Percentiles rank a stretch among this genome's conserved stretches.
These are phyloP conservation scores for Eilema griseolum DNA, from an alignment of 2,888 invertebrate genomes.

Conservation along the genomic window DNA sequence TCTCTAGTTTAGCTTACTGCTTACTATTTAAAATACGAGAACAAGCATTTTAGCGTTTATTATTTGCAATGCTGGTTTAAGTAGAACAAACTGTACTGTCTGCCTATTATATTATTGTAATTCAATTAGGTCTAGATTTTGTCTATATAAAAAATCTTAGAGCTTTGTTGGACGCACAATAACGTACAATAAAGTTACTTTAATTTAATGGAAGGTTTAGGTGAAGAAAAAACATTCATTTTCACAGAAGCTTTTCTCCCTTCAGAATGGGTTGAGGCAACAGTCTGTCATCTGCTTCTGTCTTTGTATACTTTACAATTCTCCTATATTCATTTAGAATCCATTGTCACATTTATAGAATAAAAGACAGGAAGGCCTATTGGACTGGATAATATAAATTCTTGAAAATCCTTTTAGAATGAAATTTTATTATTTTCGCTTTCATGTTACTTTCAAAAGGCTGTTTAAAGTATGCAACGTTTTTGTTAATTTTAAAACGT, in stretches of 20 bases:
- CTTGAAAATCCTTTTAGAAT: background rate
- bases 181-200: too few species aligned
- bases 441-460: slow-evolving; percentile 5
- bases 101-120: background rate
- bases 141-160: background rate
- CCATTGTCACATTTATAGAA: background rate
- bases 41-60: too few species aligned
- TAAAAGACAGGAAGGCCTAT: background rate
- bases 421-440: background rate
- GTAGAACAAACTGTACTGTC: background rate
- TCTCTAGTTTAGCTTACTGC: too few species aligned
- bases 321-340: background rate
- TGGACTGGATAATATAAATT: background rate
- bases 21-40: too few species aligned
- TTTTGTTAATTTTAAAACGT: slow-evolving; percentile 23
- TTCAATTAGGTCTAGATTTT: background rate
- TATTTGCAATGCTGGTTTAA: background rate
- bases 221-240: background rate
- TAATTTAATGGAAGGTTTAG: background rate
- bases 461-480: slow-evolving; percentile 24
- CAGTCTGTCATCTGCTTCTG: background rate
- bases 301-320: background rate
- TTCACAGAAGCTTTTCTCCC: background rate
- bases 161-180: background rate
- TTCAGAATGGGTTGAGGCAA: background rate